phyloP scores from a whole-genome alignment of 2,113 vertebrate species.

The Cavia aperea region DNA sequence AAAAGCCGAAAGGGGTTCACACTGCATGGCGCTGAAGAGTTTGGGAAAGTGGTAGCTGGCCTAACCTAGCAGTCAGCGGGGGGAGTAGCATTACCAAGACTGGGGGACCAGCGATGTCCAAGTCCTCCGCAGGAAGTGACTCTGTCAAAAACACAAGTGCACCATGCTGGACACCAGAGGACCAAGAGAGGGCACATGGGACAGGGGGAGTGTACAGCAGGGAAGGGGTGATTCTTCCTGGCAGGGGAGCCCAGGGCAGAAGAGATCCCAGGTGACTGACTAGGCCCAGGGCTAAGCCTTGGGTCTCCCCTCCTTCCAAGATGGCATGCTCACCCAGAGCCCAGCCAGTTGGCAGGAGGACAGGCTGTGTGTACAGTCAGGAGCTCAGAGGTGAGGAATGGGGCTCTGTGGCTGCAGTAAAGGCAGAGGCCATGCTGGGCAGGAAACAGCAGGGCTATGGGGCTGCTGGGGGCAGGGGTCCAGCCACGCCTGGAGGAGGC shows the following conservation, averaged over 20 bases:
- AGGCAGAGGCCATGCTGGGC: not conserved
- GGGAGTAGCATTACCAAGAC: slow-evolving; percentile 41
- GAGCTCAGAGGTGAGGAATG: rapidly evolving
- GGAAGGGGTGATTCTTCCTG: no score
- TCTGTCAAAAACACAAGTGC: slow-evolving; percentile 62
- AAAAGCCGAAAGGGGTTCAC: not conserved
- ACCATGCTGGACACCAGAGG: not conserved
- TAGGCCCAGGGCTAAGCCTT: not conserved
- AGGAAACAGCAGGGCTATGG: not conserved
- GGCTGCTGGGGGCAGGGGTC: rapidly evolving
- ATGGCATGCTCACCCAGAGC: not conserved
- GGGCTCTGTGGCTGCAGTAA: not conserved
- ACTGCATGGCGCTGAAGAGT: rapidly evolving
- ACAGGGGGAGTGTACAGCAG: rapidly evolving
- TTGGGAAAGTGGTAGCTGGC: no score
- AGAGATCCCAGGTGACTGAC: not conserved
- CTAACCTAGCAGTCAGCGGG: rapidly evolving
- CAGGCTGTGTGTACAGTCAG: not conserved
- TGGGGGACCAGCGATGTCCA: not conserved
- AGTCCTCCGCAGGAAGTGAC: slow-evolving; percentile 46
- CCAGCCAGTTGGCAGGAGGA: not conserved
- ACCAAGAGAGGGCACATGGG: not conserved
- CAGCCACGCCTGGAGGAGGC: not conserved
- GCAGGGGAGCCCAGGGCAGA: not conserved
- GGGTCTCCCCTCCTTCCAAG: no score